phyloP scores from a whole-genome alignment of 2,113 vertebrate genomes.

The Pipra filicauda region DNA sequence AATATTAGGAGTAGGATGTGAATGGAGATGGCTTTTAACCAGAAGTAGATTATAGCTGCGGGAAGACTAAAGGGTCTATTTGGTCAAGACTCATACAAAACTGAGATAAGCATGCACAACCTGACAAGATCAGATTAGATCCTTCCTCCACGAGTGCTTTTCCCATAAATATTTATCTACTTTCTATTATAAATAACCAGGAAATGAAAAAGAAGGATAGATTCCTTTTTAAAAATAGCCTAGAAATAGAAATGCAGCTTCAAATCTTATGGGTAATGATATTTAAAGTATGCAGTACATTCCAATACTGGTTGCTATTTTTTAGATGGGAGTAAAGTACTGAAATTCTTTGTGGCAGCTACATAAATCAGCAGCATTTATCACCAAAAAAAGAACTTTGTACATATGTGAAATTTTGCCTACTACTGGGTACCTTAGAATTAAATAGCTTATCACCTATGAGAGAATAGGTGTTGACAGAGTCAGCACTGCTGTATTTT shows the following conservation, averaged over 20 bases:
- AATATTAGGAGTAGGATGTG: conserved; percentile 49
- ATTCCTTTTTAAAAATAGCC: not conserved
- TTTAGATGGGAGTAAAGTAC: conserved; percentile 8
- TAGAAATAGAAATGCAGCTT: conserved; percentile 25
- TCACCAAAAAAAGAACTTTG: conserved; percentile 22
- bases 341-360: not conserved
- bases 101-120: conserved; percentile 62
- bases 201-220: conserved; percentile 29
- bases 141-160: conserved; percentile 56
- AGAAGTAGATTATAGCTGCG: conserved; percentile 55
- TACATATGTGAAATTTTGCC: conserved; percentile 7
- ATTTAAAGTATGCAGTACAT: not conserved
- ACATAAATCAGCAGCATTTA: not conserved
- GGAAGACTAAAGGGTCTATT: conserved; percentile 57
- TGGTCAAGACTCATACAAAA: conserved; percentile 66
- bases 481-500: conserved; percentile 30
- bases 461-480: conserved; percentile 22
- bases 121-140: conserved; percentile 63
- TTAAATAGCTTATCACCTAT: conserved; percentile 29
- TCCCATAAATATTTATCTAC: conserved; percentile 61
- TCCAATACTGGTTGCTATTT: conserved; percentile 24
- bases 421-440: not conserved
- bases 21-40: conserved; percentile 61
- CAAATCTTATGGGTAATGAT: not conserved
- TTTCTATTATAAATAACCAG: conserved; percentile 50